Conservation (phyloP, 2,797 vertebrate genomes). For the Schizopygopsis pylzovi region DNA sequence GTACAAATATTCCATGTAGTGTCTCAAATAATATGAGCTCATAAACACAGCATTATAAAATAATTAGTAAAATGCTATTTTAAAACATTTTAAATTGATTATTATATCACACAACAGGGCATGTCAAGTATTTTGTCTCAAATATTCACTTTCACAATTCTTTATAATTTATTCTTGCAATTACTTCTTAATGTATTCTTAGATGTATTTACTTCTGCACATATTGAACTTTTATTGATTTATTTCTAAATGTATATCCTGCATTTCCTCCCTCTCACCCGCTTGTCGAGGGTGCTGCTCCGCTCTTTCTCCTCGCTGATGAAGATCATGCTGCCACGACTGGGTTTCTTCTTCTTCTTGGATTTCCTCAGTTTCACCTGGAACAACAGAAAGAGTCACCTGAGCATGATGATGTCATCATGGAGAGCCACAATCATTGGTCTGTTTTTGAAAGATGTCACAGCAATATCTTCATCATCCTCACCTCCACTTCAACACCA, state of each 20-base stretch:
- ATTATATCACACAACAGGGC: not conserved
- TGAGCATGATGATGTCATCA: not conserved
- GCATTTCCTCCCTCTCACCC: conserved; percentile 67
- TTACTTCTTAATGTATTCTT: not conserved
- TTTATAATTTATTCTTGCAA: not conserved
- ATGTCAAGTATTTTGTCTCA: not conserved
- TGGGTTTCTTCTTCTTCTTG: conserved; percentile 88
- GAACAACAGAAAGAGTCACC: not conserved
- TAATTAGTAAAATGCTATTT: not conserved
- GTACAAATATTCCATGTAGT: not conserved
- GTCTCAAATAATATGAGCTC: not conserved
- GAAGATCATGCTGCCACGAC: conserved; percentile 92
- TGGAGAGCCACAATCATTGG: not conserved
- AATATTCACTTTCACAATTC: not conserved
- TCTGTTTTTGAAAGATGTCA: not conserved
- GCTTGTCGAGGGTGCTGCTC: conserved; percentile 73
- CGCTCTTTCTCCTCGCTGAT: conserved; percentile 80
- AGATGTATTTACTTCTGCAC: not conserved
- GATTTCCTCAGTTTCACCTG: conserved; percentile 86
- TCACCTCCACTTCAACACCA: conserved; percentile 78
- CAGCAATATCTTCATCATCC: conserved; percentile 58
- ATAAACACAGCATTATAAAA: not conserved
- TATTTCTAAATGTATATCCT: not conserved
- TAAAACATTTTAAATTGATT: not conserved
- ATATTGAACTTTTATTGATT: too few relatives aligned